phyloP scores from a whole-genome alignment of 2,113 vertebrate species.

The Odocoileus virginianus region DNA sequence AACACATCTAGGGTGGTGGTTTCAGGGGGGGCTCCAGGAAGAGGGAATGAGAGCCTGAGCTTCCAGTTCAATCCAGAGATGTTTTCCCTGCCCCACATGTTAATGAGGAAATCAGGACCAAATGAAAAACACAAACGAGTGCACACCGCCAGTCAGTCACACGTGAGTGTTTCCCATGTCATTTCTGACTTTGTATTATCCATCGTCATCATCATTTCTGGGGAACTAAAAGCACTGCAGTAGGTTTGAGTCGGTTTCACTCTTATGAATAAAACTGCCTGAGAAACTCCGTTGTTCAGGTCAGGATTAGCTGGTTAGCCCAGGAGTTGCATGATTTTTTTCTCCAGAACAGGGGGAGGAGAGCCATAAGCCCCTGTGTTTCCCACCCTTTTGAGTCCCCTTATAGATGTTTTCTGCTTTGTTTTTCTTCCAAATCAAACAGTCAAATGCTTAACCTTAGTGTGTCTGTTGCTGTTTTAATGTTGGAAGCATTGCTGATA shows the following conservation, averaged over 20 bases:
- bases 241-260: rapidly evolving
- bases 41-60: background rate
- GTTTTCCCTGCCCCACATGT: background rate
- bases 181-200: background rate
- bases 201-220: rapidly evolving
- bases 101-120: slow-evolving; percentile 61
- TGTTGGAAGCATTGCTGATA: background rate
- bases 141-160: slow-evolving; percentile 28
- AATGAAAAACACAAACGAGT: slow-evolving; percentile 14
- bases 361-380: rapidly evolving
- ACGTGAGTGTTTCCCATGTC: slow-evolving; percentile 11
- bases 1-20: background rate
- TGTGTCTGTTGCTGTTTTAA: background rate
- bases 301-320: background rate
- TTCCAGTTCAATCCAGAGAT: background rate
- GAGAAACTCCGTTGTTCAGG: background rate
- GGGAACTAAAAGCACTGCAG: background rate
- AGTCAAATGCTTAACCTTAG: background rate
- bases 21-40: slow-evolving; percentile 6
- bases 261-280: background rate
- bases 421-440: background rate
- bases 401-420: background rate
- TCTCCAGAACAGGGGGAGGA: background rate
- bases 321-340: background rate
- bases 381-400: background rate